A percentile compares a stretch with the other conserved stretches of the same genome.
These are phyloP conservation scores for Hippocampus mohnikei DNA, from an alignment of 2,113 vertebrate species.

Conservation along the genomic window DNA sequence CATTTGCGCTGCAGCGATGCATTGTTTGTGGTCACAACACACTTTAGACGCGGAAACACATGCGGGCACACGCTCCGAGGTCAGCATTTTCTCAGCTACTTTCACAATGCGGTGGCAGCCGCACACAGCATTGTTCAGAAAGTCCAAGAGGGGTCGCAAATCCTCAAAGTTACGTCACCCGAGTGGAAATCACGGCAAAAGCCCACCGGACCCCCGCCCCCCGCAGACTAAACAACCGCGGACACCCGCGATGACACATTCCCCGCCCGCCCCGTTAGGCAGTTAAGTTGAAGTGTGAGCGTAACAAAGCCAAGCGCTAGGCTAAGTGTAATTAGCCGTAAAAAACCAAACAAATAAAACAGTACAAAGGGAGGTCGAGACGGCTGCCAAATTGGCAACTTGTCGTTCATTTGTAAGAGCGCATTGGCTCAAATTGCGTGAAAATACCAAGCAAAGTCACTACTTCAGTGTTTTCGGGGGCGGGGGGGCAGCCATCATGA, in stretches of 20 bases:
- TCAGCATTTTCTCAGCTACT: slow-evolving; percentile 7
- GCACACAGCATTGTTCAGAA: neutral
- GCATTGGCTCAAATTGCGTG: neutral
- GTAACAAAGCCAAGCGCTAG: neutral
- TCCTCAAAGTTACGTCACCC: neutral
- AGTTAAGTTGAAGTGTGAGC: neutral
- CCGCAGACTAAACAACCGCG: neutral
- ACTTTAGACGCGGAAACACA: neutral
- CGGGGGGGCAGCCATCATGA: too few species aligned
- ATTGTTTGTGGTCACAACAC: neutral
- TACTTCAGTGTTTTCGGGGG: too few species aligned
- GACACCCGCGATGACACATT: neutral
- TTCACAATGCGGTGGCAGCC: slow-evolving; percentile 20
- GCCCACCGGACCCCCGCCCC: too few species aligned
- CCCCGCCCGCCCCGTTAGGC: slow-evolving; percentile 13
- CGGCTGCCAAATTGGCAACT: neutral
- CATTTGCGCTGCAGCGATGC: neutral
- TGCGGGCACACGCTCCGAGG: neutral
- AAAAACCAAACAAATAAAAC: neutral
- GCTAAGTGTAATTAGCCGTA: neutral
- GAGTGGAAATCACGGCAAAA: neutral
- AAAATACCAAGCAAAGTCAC: neutral
- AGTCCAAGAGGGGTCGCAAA: neutral
- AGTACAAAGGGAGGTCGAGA: neutral
- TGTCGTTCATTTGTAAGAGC: neutral